phyloP scores from a whole-genome alignment of 2,113 vertebrate genomes.

The Bubalus kerabau region DNA sequence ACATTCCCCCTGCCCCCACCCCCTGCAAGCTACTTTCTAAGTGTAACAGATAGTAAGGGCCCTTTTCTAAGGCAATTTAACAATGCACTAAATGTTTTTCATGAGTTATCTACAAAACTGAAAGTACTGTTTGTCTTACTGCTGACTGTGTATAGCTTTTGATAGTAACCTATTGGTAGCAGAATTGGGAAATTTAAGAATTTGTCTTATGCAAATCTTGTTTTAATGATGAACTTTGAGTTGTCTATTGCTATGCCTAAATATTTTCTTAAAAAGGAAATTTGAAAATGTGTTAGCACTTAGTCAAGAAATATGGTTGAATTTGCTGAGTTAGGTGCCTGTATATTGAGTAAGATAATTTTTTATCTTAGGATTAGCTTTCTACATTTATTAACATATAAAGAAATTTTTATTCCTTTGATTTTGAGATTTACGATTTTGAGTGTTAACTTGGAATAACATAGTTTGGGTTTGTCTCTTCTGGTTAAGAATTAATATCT shows the following conservation, averaged over 20 bases:
- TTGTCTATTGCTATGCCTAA: background rate
- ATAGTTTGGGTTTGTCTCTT: background rate
- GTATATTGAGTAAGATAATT: background rate
- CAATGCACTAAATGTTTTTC: background rate
- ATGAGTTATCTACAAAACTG: background rate
- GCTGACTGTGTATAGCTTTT: background rate
- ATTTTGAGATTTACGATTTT: background rate
- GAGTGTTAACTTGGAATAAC: background rate
- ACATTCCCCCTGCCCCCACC: background rate
- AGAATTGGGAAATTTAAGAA: background rate
- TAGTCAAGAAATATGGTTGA: conserved; percentile 1
- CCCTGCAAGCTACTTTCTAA: background rate
- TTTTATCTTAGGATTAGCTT: background rate
- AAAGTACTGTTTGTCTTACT: background rate
- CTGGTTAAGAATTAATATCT: background rate
- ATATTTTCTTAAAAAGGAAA: background rate
- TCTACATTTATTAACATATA: background rate
- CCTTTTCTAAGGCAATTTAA: background rate
- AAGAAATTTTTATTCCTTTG: background rate
- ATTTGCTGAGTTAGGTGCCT: background rate
- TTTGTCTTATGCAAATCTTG: background rate
- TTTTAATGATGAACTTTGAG: background rate
- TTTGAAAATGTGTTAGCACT: background rate
- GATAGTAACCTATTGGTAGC: background rate
- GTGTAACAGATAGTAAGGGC: background rate